phyloP scores from a whole-genome alignment of 2,888 invertebrate species.

The Branchipolynoe longqiensis region DNA sequence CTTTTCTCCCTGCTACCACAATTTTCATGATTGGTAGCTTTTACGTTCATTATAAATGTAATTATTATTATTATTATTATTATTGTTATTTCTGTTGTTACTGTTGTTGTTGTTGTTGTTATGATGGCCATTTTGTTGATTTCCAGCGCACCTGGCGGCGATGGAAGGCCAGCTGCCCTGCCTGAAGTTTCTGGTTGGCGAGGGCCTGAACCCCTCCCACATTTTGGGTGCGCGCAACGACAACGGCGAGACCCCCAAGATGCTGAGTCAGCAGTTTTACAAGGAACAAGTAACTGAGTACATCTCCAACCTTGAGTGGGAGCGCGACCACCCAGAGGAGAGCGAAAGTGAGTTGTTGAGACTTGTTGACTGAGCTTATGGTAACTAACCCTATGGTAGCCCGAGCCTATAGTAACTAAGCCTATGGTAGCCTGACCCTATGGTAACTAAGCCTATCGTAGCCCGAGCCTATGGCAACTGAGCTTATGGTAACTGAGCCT shows the following conservation, averaged over 20 bases:
- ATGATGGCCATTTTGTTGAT: neutral
- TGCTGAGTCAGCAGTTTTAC: constrained; percentile 81
- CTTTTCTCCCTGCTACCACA: too few species aligned
- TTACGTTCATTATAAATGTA: neutral
- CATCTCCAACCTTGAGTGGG: constrained; percentile 81
- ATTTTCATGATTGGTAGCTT: neutral
- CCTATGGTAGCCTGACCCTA: too few species aligned
- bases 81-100: too few species aligned
- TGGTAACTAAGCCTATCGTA: too few species aligned
- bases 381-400: too few species aligned
- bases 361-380: too few species aligned
- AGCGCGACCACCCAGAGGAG: constrained; percentile 81
- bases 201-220: constrained; percentile 73
- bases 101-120: too few species aligned
- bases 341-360: constrained; percentile 78
- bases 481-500: too few species aligned
- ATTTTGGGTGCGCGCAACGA: constrained; percentile 81
- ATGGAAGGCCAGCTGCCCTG: constrained; percentile 81
- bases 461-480: too few species aligned
- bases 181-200: constrained; percentile 80
- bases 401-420: too few species aligned
- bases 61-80: too few species aligned
- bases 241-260: constrained; percentile 82
- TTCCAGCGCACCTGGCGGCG: constrained; percentile 80
- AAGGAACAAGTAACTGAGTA: constrained; percentile 81